Evolutionary conservation across 2,113 vertebrate species (phyloP), one percentile per base, ranked within the genome.

Genomic region (Porphyrio hochstetteri): DNA sequence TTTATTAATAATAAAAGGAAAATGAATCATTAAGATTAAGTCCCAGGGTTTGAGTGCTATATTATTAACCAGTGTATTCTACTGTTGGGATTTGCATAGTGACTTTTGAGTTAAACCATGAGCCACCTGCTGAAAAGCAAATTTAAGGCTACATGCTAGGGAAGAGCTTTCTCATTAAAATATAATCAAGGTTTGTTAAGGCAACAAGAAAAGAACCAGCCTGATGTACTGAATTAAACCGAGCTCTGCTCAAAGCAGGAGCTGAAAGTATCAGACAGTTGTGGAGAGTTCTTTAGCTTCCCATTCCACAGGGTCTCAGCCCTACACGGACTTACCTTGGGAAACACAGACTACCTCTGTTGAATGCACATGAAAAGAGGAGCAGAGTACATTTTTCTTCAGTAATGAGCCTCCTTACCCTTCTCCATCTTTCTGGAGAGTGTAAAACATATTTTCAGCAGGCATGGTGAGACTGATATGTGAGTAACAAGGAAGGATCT

Each of bases 1-100:
- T 87, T 94, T 93, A 90, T 92, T 93, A 91, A 76, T 65, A 94
- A 75, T 81, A 88, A 92, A 72, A 88, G 25, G n/a, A 93, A 95
- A 97, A 95, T 64, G 5, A 95, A 86, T 70, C 53, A 88, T 82
- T 90, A 53, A 78, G 50, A 71, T 69, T 81, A 90, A 82, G 28
- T 92, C 68, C 63, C 53, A 35, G 18, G 38, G 52, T 57, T 35
- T 63, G 35, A 72, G 55, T 40, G 28, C 80, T 94, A 52, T 88
- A 71, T 83, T 92, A 86, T 93, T 95, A 88, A 78, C 59, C 35
- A 44, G 46, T 85, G 63, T 82, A 89, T 82, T 88, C 53, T 86
- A 18, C 52, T 75, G 29, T 83, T 7, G 9, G 61, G 65, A 95
- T 70, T 95, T 90, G 77, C 35, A 25, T 46, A 9, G 67, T 94